phyloP scores from a whole-genome alignment of 2,888 invertebrate species.

The Protodeltote pygarga region DNA sequence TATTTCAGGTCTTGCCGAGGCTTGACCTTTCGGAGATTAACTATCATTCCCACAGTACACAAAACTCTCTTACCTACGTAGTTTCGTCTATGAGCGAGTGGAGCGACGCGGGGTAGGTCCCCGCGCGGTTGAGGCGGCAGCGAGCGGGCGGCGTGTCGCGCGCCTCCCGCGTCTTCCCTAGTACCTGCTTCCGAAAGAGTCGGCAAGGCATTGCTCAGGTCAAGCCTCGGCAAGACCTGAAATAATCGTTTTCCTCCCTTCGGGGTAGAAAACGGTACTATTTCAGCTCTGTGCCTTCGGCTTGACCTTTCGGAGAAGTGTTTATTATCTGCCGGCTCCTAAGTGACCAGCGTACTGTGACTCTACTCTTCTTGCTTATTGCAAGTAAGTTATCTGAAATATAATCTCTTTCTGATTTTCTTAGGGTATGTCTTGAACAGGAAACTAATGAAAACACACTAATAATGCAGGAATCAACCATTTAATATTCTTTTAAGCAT shows the following conservation, averaged over 20 bases:
- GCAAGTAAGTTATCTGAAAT: too few species aligned
- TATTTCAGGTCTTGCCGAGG: conserved; percentile 39
- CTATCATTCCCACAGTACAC: too few species aligned
- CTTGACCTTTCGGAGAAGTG: conserved; percentile 28
- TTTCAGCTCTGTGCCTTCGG: conserved; percentile 27
- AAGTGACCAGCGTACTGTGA: conserved; percentile 22
- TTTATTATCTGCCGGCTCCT: conserved; percentile 16
- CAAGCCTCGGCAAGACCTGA: conserved; percentile 38
- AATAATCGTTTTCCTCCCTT: conserved; percentile 39
- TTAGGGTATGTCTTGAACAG: too few species aligned
- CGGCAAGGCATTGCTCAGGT: conserved; percentile 28
- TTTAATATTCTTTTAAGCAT: conserved; percentile 6
- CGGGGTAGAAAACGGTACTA: conserved; percentile 32
- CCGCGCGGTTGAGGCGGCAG: too few species aligned
- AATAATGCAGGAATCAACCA: conserved; percentile 1
- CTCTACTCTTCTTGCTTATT: too few species aligned
- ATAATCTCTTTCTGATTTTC: too few species aligned
- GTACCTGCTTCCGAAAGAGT: conserved; percentile 17
- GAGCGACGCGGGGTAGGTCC: too few species aligned
- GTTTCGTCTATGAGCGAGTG: too few species aligned
- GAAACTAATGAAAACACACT: too few species aligned
- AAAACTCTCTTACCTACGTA: too few species aligned
- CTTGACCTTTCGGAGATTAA: too few species aligned
- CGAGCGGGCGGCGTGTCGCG: too few species aligned
- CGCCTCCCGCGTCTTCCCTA: not conserved